Base-by-base conservation (phyloP, 2,888 invertebrate genomes). In the Tridacna crocea region DNA sequence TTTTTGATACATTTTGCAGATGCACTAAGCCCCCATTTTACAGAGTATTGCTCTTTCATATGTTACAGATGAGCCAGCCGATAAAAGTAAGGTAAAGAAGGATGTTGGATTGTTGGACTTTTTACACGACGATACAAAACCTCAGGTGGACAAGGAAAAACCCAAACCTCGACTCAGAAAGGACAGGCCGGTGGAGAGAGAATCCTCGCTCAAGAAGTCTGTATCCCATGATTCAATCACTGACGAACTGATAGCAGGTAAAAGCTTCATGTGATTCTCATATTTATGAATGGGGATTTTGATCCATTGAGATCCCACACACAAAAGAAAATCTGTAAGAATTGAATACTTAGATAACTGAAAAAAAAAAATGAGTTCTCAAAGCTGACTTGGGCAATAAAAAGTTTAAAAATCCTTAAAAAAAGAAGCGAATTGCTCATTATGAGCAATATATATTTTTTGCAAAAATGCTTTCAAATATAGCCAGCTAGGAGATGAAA, bases 61-160 rank as follows among this genome's bases (percentile, higher is more conserved):
- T 36, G 8, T 36, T 36, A 36, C 58, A 77, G 77, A 72, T 48
- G 75, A 61, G 76, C 73, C 22, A 46, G 73, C 24, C 47, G 80
- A 81, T 48, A 77, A 81, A 26, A 63, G 68, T 17, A 75, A 72
- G 36, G 47, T 66, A 27, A 82, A 76, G 17, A 82, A 78, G 70
- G 85, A 88, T 36, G 78, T 86, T 11, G 84, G 85, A 36, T 70
- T 90, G 51, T 82, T 90, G 58, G 90, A 90, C 72, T 88, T 90
- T 51, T 74, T 90, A 17, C 77, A 68, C 22, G 88, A 79, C 8
- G 88, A 84, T 27, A 61, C 60, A 11, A 24, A 27, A 46, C 55
- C 65, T 47, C 13, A 47, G 60, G 60, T 47, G 24, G 22, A 74
- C 19, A 27, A 58, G 46, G 60, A 79, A 51, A 78, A 70, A 61